Conservation (phyloP, 2,797 vertebrate species). For the Hippocampus kuda region DNA sequence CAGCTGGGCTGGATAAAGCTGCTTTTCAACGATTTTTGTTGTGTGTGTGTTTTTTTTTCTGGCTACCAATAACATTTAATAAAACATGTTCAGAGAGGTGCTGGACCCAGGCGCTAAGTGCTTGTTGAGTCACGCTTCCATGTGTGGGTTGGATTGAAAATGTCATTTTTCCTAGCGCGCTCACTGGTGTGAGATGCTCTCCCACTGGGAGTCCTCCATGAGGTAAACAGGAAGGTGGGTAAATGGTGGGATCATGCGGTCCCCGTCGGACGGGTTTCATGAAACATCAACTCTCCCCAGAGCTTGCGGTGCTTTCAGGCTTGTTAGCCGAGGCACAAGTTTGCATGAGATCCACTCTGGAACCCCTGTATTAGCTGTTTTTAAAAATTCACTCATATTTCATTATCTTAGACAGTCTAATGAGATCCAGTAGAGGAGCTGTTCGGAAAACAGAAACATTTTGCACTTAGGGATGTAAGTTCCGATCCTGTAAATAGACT, state of each 20-base stretch:
- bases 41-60: slow-evolving; percentile 16
- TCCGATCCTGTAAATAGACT: no score
- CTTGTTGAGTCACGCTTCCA: slow-evolving; percentile 55
- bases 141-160: slow-evolving; percentile 55
- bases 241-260: slow-evolving; percentile 9
- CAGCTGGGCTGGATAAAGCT: slow-evolving; percentile 13
- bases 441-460: background rate
- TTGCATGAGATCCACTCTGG: slow-evolving; percentile 40
- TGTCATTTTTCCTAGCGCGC: slow-evolving; percentile 47
- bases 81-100: slow-evolving; percentile 47
- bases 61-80: slow-evolving; percentile 48
- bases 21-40: slow-evolving; percentile 23
- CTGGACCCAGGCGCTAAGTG: slow-evolving; percentile 49
- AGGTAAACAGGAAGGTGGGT: slow-evolving; percentile 25
- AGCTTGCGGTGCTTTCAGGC: slow-evolving; percentile 45
- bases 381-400: slow-evolving; percentile 14
- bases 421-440: background rate
- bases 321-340: slow-evolving; percentile 39
- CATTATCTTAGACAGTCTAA: background rate
- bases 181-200: slow-evolving; percentile 27
- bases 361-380: slow-evolving; percentile 30
- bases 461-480: no score
- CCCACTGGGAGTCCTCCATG: slow-evolving; percentile 35
- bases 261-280: slow-evolving; percentile 52
- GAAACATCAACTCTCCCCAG: slow-evolving; percentile 53